A percentile compares a stretch with the other conserved stretches of the same genome.
These are phyloP conservation scores for Ceriagrion tenellum DNA, from an alignment of 2,888 invertebrate species.

Conservation along the genomic window DNA sequence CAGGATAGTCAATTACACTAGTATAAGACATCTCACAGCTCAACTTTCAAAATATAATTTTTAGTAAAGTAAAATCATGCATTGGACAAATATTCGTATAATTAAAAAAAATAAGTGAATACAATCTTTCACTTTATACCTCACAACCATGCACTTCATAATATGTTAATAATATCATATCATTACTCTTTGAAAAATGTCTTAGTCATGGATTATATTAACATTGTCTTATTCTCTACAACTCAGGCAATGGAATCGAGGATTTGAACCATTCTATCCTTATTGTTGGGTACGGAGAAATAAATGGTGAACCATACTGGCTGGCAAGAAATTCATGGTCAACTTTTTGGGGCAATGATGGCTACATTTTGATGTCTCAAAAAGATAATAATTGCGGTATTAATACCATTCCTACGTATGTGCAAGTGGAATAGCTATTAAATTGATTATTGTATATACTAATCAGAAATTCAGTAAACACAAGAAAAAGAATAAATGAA, in stretches of 20 bases:
- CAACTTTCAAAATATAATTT: too few relatives aligned
- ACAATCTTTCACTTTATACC: too few relatives aligned
- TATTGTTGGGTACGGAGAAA: conserved; percentile 93
- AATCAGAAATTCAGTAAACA: background rate
- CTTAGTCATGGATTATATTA: too few relatives aligned
- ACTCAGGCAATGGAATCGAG: conserved; percentile 87
- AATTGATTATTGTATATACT: too few relatives aligned
- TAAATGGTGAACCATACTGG: conserved; percentile 94
- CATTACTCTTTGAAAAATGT: too few relatives aligned
- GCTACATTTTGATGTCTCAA: conserved; percentile 94
- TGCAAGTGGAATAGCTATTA: conserved; percentile 75
- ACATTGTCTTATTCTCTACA: conserved; percentile 71
- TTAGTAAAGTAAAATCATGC: too few relatives aligned
- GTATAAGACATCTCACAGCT: too few relatives aligned
- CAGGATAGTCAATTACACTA: too few relatives aligned
- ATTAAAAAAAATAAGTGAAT: too few relatives aligned
- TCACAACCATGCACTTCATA: too few relatives aligned
- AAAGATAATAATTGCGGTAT: conserved; percentile 97
- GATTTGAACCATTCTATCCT: conserved; percentile 95
- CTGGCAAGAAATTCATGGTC: conserved; percentile 98
- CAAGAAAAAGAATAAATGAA: background rate
- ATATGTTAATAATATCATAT: too few relatives aligned
- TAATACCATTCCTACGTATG: conserved; percentile 91
- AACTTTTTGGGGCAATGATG: conserved; percentile 98
- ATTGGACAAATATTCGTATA: too few relatives aligned